phyloP scores from a whole-genome alignment of 2,113 vertebrate species.

The Pomatorhinus ruficollis region DNA sequence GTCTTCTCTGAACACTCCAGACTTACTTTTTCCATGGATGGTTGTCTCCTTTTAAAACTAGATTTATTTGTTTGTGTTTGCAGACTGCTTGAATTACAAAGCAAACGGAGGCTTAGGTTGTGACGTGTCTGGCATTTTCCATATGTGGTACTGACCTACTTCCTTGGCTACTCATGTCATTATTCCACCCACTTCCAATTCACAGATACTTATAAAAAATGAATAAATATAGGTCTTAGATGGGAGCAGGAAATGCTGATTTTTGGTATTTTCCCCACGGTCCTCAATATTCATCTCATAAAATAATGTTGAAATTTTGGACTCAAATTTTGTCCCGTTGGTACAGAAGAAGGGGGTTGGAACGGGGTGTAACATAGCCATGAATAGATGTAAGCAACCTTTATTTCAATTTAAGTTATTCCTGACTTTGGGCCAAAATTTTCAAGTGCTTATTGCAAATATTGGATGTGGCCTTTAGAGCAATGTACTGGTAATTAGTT shows the following conservation, averaged over 20 bases:
- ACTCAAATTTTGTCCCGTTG: neutral
- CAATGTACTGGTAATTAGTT: neutral
- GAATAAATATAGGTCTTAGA: neutral
- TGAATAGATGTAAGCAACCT: neutral
- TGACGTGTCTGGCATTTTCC: neutral
- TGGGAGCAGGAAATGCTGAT: neutral
- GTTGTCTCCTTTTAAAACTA: neutral
- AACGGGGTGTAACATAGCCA: rapidly evolving
- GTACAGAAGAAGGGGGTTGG: neutral
- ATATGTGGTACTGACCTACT: neutral
- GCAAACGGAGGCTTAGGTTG: neutral
- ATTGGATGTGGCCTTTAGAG: neutral
- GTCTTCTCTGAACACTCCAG: neutral
- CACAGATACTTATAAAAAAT: neutral
- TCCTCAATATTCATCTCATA: neutral
- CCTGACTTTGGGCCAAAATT: neutral
- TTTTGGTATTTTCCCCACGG: neutral
- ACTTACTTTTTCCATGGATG: neutral
- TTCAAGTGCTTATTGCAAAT: neutral
- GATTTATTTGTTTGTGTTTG: neutral
- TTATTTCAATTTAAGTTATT: neutral
- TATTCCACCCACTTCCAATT: neutral
- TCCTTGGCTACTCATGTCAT: neutral
- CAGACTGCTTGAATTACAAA: neutral
- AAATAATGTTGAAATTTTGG: neutral